Base-by-base conservation (phyloP, 2,797 vertebrate genomes). In the Argya squamiceps region DNA sequence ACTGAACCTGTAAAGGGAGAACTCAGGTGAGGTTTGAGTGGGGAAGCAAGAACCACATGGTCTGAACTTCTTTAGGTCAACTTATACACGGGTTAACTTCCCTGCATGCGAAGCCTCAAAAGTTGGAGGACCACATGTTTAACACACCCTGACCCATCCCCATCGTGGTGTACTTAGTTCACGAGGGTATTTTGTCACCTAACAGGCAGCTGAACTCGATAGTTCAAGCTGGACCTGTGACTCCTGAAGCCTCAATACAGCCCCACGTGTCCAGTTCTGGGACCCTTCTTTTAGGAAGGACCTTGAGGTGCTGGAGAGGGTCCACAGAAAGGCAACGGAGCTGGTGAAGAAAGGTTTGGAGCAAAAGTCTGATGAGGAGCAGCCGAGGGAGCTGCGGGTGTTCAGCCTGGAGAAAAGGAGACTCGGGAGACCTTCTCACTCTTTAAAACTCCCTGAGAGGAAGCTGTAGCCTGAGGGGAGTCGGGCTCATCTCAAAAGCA, bases 191-290 rank as follows among this genome's bases (percentile, higher is more conserved):
- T 46, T 27, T 12, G 5, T 10, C 14, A 30, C 9, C 3, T 5
- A 41, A 11, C 6, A 41, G 7, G 29, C 26, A 53, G 34, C 16
- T 34, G 17, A 63, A 53, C 5, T 5, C 4, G 0, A 1, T 21
- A 6, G 3, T 8, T 24, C 15, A 11, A 15, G 26, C 20, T 13
- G 6, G 6, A 59, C 46, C 46, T 8, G 21, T 3, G 2, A 5
- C 32, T 34, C 15, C 15, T 24, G 37, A 27, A 52, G 39, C 18
- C 34, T 6, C 11, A 1, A 1, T 0, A n/a, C 2, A n/a, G 17
- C 32, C 16, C 13, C 4, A 0, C 0, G 5, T 0, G 20, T 3
- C 37, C 50, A 22, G 44, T 9, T 50, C 30, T 27, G 50, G 55
- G 15, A 47, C 4, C 9, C 6, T 41, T 27, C 16, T 6, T 4